Evolutionary conservation across 1,140 invertebrate genomes (phyloP).

Genomic region (Olivierus martensii): DNA sequence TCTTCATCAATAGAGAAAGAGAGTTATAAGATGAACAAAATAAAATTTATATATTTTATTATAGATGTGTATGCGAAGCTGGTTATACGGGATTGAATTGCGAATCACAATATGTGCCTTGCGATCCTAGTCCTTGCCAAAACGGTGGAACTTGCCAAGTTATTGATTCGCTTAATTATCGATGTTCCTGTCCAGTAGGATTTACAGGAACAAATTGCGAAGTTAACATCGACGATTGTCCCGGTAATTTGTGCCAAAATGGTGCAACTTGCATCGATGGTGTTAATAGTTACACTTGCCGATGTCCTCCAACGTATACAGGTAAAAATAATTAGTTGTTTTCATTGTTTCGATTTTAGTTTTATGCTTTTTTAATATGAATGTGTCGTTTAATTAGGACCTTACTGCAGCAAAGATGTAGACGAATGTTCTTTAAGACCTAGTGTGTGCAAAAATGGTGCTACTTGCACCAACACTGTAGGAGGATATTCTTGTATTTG

Average conservation of each 20-base stretch:
- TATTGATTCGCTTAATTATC: conserved; percentile 59
- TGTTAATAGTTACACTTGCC: conserved; percentile 71
- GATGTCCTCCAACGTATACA: conserved; percentile 72
- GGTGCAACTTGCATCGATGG: conserved; percentile 79
- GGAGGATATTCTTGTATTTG: conserved; percentile 91
- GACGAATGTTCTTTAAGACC: conserved; percentile 41
- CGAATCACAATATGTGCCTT: conserved; percentile 77
- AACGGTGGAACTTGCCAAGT: conserved; percentile 73
- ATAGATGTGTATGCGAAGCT: conserved; percentile 68
- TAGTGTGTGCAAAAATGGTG: conserved; percentile 81
- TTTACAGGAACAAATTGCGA: conserved; percentile 94
- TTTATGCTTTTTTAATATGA: neutral
- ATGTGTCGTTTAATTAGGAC: conserved; percentile 5
- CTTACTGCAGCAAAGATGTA: conserved; percentile 42
- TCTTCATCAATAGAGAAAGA: no score
- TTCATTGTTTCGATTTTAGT: neutral
- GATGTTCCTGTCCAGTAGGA: conserved; percentile 80
- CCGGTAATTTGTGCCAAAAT: conserved; percentile 62
- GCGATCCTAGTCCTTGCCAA: conserved; percentile 71
- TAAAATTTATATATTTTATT: no score
- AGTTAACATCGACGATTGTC: conserved; percentile 89
- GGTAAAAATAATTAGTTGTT: conserved; percentile 36
- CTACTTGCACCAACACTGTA: conserved; percentile 79
- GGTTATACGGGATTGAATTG: conserved; percentile 83
- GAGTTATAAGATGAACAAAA: no score